A percentile compares a stretch with the other conserved stretches of the same genome.
phyloP scores from a whole-genome alignment of 2,888 invertebrate species.

The Odontomyia ornata region DNA sequence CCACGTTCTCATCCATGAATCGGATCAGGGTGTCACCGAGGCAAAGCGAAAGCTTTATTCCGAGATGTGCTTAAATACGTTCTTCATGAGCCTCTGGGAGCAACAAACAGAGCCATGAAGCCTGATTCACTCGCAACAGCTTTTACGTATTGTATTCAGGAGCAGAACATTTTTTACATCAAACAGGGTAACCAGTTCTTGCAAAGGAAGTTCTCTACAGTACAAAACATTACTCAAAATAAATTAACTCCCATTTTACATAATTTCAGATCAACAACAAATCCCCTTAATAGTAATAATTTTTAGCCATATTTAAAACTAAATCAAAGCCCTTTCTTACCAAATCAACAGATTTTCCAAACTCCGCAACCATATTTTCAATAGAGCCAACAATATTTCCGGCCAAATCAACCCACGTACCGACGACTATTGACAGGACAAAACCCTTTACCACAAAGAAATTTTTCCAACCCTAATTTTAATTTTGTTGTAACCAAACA shows the following conservation, averaged over 20 bases:
- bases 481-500: no score
- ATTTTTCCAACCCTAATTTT: no score
- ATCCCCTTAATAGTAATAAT: no score
- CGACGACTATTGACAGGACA: no score
- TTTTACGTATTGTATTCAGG: neutral
- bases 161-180: neutral
- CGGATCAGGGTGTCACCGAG: neutral
- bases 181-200: neutral
- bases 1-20: neutral
- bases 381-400: no score
- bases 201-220: neutral
- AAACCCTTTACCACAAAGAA: no score
- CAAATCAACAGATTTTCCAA: no score
- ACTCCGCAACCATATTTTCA: no score
- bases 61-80: neutral
- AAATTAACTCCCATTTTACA: neutral
- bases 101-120: neutral
- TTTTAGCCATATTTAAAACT: no score
- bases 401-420: no score
- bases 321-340: no score
- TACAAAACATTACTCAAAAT: neutral
- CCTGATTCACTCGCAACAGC: neutral
- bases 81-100: neutral
- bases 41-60: neutral
- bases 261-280: no score